Conservation (phyloP, 2,888 invertebrate genomes). For the Apodemia zela region DNA sequence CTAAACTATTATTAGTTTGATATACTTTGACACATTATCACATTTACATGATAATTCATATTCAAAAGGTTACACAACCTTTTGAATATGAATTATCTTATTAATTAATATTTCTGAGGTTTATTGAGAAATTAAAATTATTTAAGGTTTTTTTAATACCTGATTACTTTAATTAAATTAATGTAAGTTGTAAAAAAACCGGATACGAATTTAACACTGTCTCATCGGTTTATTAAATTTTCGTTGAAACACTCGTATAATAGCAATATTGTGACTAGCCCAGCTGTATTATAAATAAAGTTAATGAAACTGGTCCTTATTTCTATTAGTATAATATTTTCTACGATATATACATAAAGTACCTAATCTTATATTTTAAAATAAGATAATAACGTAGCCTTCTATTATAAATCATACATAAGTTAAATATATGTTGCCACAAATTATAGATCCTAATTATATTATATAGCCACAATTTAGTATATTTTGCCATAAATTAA, state of each 20-base stretch:
- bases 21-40: no score
- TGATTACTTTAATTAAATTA: no score
- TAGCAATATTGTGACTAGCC: not conserved
- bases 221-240: not conserved
- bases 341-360: slow-evolving; percentile 16
- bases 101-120: no score
- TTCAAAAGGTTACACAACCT: no score
- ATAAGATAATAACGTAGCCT: slow-evolving; percentile 12
- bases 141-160: no score
- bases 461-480: no score
- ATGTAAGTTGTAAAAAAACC: not conserved
- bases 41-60: no score
- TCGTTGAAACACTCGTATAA: not conserved
- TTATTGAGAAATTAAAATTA: no score
- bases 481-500: no score
- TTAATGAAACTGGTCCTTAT: slow-evolving; percentile 28
- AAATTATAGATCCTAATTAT: not conserved
- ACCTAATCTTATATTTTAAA: slow-evolving; percentile 12
- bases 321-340: slow-evolving; percentile 20
- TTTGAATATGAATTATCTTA: no score
- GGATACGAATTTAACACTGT: not conserved
- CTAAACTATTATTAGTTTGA: no score
- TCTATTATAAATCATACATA: slow-evolving; percentile 1
- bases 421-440: not conserved
- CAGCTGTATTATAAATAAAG: slow-evolving; percentile 11